Evolutionary conservation across 2,797 vertebrate species (phyloP), one percentile per base, ranked within the genome.

Genomic region (Eptatretus atami): DNA sequence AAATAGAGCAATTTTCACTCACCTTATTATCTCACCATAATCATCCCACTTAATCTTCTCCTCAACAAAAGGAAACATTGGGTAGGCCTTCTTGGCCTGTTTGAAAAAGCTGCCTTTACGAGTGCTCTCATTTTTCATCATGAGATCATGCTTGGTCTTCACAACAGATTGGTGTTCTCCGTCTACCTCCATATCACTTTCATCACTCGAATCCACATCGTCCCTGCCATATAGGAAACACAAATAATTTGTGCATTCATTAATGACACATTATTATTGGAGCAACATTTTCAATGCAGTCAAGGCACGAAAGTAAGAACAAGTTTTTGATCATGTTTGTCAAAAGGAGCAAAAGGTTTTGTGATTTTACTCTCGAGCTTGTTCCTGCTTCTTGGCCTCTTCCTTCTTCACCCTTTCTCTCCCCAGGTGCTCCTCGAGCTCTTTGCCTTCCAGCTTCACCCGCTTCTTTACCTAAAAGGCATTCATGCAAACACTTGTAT

Each of bases 41-140:
- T 98, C 90, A 55, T 98, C 90, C 90, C 88, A 98, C 67, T 96
- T 98, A 72, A 98, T 82, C 69, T 87, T 79, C 70, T 98, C 92
- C 71, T 98, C 90, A 2, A 90, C 85, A 3, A 81, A 73, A n/a
- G 92, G 92, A 70, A 87, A 98, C 90, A 98, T 98, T 1, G 90
- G 87, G 13, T 98, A 94, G 5, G 86, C 86, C 69, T 98, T 98
- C 68, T 96, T 98, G 52, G 92, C 90, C 71, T 96, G 92, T 72
- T 98, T 98, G 77, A 98, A 96, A 77, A 98, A 98, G 64, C 88
- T 84, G 70, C 92, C 88, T 71, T 96, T 98, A 11, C 87, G 81
- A 69, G 73, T 84, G 1, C 90, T 86, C 74, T 96, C 92, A 0
- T 81, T 80, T 73, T 95, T 98, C 92, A 98, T 96, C 92, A 98